These are phyloP conservation scores for Cotesia chilonis DNA, from an alignment of 1,140 invertebrate species.

Conservation along the genomic window DNA sequence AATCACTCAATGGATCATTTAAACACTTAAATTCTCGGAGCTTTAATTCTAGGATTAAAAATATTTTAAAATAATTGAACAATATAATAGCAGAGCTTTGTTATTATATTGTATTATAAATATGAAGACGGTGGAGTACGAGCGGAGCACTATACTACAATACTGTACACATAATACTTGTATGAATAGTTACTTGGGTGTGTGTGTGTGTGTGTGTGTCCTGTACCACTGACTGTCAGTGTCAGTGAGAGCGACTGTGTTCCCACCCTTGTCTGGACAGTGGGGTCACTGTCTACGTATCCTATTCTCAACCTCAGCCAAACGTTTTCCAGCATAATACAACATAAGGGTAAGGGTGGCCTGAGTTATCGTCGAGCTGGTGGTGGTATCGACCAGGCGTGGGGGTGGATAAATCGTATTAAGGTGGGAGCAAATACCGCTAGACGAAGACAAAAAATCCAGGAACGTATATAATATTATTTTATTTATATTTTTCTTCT, in stretches of 20 bases:
- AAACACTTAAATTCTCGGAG: no score
- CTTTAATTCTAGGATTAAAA: no score
- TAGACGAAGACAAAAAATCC: background rate
- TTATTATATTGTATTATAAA: background rate
- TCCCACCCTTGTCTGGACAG: slow-evolving; percentile 18
- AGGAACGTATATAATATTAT: background rate
- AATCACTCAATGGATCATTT: no score
- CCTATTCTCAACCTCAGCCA: background rate
- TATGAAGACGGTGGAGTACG: background rate
- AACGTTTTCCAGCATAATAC: no score
- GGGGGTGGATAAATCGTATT: slow-evolving; percentile 6
- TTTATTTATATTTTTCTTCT: no score
- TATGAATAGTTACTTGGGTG: background rate
- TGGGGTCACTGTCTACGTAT: slow-evolving; percentile 30
- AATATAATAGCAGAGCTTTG: background rate
- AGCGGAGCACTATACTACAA: no score
- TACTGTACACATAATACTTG: background rate
- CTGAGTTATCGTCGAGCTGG: slow-evolving; percentile 5
- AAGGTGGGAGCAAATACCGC: background rate
- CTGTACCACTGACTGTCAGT: background rate
- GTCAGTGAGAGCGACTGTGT: background rate
- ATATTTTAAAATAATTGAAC: no score
- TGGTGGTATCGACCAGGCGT: slow-evolving; percentile 13
- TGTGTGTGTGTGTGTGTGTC: background rate
- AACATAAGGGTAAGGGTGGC: slow-evolving; percentile 37